Evolutionary conservation across 2,113 vertebrate genomes (phyloP), one percentile per base, ranked within the genome.

Genomic region (Colius striatus): DNA sequence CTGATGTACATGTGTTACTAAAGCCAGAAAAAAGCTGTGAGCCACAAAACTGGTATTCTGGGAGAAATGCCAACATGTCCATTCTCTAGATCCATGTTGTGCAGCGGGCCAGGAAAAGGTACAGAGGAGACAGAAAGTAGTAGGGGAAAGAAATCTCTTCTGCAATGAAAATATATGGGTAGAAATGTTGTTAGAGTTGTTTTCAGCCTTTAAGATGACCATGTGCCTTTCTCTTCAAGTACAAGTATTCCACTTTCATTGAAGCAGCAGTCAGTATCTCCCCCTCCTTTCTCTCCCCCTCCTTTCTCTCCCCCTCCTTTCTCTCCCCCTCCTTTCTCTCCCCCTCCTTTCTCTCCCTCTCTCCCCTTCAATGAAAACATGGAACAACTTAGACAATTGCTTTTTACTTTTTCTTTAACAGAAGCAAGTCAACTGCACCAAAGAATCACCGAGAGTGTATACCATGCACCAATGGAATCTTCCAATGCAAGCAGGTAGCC

Each of bases 371-470:
- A 5, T 36, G 8, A 32, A 58, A 85, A 30, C 13, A 55, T 81
- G 17, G 62, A 66, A 75, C 3, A 65, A 30, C 2, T 63, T 32
- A 74, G 0, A 67, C 10, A 30, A 27, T 63, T 84, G 53, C 34
- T 88, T 70, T 54, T 95, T 32, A 78, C 62, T 90, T 73, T 95
- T 95, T 68, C 84, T 87, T 97, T 94, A 50, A 92, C 97, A 99
- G 99, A 99, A 95, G 99, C 99, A 76, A 99, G 98, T 84, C 99
- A 99, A 73, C 97, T 98, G 60, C 98, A 98, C 97, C 98, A 98
- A 94, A 98, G 98, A 96, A 98, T 98, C 96, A 98, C 98, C 0
- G 98, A 98, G 92, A 98, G 98, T 60, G 98, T 98, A 16, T 99
- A 98, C 34, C 98, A 98, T 36, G 98, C 98, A 41, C 98, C 99